Evolutionary conservation across 2,797 vertebrate genomes (phyloP), one percentile per base, ranked within the genome.

Genomic region (Paramormyrops hopkinsi): DNA sequence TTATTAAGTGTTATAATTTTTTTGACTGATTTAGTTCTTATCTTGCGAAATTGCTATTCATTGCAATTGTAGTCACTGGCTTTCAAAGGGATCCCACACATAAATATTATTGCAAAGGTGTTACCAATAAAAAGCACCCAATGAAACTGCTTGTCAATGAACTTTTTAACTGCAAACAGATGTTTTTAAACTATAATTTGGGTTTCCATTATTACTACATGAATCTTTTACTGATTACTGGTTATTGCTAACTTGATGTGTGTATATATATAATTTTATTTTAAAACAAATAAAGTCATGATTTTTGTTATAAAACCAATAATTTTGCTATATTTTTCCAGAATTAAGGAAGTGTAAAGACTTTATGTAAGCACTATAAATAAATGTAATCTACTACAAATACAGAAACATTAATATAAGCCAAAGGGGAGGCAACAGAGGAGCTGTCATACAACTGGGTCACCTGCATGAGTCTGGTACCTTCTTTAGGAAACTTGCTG

Each of bases 401-500:
- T 73, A 73, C 11, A 37, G 25, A 14, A 73, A 76, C 33, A 41
- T 76, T 76, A 41, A 17, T 41, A 14, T 33, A 41, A 41, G 69
- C 12, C 62, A 41, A 41, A 41, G 5, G 33, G 69, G 33, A 41
- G 6, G 69, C 6, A 41, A 76, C 14, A 33, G 12, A 17, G 69
- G 62, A 65, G 22, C 62, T 29, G 62, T 76, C 69, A 41, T 79
- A 79, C 73, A 44, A 44, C 33, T 41, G 73, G 73, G 73, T 79
- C 73, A 79, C 17, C 73, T 79, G 37, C 33, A 79, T n/a, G 73
- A 44, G 37, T 79, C 25, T 14, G 25, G n/a, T 92, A 99, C 98
- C 98, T 99, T 99, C 90, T 99, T 99, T 86, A 99, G 90, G 94
- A 99, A 99, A 0, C 96, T 94, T 14, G 97, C 97, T 2, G 97